Base-by-base conservation (phyloP, 2,888 invertebrate genomes). In the Erannis defoliaria region DNA sequence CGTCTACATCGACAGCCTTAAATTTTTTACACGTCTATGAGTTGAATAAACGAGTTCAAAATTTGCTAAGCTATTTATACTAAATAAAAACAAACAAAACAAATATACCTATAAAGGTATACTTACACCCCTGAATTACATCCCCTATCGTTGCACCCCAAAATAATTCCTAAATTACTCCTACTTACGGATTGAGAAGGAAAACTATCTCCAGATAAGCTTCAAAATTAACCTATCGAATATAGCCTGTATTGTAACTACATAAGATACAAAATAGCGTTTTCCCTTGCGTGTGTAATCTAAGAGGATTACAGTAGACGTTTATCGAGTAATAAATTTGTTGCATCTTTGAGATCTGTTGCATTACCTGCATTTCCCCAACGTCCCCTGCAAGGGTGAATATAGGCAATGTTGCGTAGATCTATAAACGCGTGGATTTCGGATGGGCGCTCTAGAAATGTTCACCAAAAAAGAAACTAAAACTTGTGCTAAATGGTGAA, bases 261-360 rank as follows among this genome's bases (percentile, higher is more conserved):
- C 12, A 31, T 10, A 46, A 46, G 46, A 31, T 46, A 31, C 19
- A 46, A 46, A 46, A 19, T 31, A 19, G 46, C 19, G 0, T 31
- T 12, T 46, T 2, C 40, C 35, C 54, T 53, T 54, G 38, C 49
- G 18, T 66, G 54, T 66, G 73, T 78, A 78, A 82, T 84, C 80
- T 81, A 77, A 78, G 76, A 71, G 82, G 82, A 82, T 83, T 80
- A 81, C 73, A 38, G 62, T 56, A 57, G 78, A 85, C 82, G 72
- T 85, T 85, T 85, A 86, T 82, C 80, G 79, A 62, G 79, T 78
- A 64, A 82, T 85, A 86, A 84, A 85, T 86, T 81, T 67, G 71
- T 38, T 78, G 76, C 80, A 81, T 68, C 73, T 74, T 75, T 59
- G 59, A 40, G 10, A 46, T 56, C 23, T 12, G 43, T 18, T 51